Base-by-base conservation (phyloP, 2,888 invertebrate species). In the Drosophila koepferae region DNA sequence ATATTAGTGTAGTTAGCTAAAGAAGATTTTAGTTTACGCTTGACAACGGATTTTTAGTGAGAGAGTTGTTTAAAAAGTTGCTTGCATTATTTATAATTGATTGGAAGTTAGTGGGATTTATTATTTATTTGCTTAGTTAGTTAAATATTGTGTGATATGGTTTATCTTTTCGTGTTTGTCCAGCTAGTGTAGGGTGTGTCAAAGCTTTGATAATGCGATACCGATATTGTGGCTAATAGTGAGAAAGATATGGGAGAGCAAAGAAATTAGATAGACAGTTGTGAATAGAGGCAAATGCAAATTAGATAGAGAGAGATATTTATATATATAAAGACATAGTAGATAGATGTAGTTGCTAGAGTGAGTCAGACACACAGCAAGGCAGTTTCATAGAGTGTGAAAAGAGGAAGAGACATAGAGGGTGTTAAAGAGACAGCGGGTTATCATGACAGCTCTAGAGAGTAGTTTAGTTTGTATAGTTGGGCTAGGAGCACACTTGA, bases 191-290 rank as follows among this genome's bases (percentile, higher is more conserved):
- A 86, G 72, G 91, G 90, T 78, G 91, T 91, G 90, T 93, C 93
- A 89, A 93, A 91, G 90, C 93, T 93, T 92, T 93, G 93, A 83
- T 92, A 92, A 89, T 92, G 93, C 86, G 92, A 92, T 91, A 93
- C 91, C 91, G 89, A 92, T 89, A 92, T 92, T 89, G 92, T 91
- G 82, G 92, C 93, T 92, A 91, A 87, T 85, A 89, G 81, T 77
- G 76, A 79, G 74, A 81, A 73, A 86, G 82, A 84, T 67, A 64
- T 66, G 75, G 78, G 69, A 86, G 80, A 82, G 69, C 70, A 81
- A 66, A 82, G 74, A 77, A 67, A 84, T 82, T 77, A 83, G 82
- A 82, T 66, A 82, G 79, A 81, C 70, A 73, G 64, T 67, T 49
- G 60, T 78, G 74, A 63, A 64, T 58, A 59, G 62, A 74, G 68